Percentiles rank a stretch among this genome's conserved stretches.
Evolutionary conservation across 2,888 invertebrate species (phyloP).

Genomic region (Catotricha subobsoleta): DNA sequence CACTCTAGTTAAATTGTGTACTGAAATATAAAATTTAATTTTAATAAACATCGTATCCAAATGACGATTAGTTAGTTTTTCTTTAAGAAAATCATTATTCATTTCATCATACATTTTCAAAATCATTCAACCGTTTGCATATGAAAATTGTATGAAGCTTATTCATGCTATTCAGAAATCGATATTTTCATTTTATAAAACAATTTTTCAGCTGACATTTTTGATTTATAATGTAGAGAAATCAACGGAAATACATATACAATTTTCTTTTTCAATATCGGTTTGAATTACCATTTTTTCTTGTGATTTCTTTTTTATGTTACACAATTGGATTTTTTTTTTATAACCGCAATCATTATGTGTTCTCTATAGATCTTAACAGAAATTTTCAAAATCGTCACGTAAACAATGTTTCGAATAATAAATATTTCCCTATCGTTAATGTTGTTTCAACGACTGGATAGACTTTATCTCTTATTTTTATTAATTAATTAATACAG

Average conservation of each 20-base stretch:
- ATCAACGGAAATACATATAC: too few relatives aligned
- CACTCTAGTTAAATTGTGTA: not conserved
- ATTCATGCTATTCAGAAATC: too few relatives aligned
- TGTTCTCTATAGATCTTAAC: too few relatives aligned
- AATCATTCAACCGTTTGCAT: not conserved
- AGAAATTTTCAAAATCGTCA: not conserved
- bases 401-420: not conserved
- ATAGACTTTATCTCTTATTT: not conserved
- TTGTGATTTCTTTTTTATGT: too few relatives aligned
- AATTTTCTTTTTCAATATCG: too few relatives aligned
- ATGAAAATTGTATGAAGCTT: too few relatives aligned
- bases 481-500: constrained; percentile 17
- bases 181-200: too few relatives aligned
- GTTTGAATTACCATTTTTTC: too few relatives aligned
- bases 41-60: not conserved
- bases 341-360: too few relatives aligned
- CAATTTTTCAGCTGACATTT: too few relatives aligned
- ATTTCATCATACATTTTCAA: not conserved
- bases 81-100: not conserved
- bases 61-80: not conserved
- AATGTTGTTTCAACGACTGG: not conserved
- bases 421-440: not conserved
- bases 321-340: too few relatives aligned
- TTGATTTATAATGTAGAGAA: too few relatives aligned
- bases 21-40: not conserved